phyloP scores from a whole-genome alignment of 2,113 vertebrate genomes.

The Oenanthe melanoleuca region DNA sequence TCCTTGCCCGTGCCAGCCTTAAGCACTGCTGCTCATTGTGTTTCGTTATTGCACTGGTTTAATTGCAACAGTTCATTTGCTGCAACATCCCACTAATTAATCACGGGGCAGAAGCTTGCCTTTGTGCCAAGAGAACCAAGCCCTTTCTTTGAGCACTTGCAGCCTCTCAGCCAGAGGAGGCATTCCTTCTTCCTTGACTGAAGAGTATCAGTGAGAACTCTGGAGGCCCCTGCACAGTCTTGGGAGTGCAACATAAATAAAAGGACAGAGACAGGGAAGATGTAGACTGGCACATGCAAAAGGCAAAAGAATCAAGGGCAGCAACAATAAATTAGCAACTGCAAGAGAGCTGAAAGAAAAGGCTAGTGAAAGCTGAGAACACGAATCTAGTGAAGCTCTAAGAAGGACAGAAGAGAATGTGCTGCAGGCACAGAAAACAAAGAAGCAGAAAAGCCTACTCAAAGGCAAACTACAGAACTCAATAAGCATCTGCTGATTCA shows the following conservation, averaged over 20 bases:
- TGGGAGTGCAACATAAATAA: not conserved
- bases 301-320: not conserved
- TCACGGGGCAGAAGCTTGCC: not conserved
- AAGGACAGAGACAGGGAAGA: not conserved
- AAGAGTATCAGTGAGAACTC: not conserved
- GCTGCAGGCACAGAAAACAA: not conserved
- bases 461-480: not conserved
- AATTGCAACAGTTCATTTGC: not conserved
- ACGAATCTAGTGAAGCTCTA: not conserved
- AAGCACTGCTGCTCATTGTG: not conserved
- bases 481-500: not conserved
- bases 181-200: not conserved
- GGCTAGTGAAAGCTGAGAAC: not conserved
- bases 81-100: not conserved
- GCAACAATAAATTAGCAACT: not conserved
- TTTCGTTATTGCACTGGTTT: not conserved
- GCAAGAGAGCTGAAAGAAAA: not conserved
- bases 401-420: not conserved
- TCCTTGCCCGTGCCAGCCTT: not conserved
- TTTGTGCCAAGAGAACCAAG: not conserved
- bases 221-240: accelerated
- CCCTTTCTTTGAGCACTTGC: not conserved
- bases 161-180: not conserved
- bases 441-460: not conserved
- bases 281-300: not conserved